Evolutionary conservation across 2,113 vertebrate genomes (phyloP).

Genomic region (Aphyosemion australe): DNA sequence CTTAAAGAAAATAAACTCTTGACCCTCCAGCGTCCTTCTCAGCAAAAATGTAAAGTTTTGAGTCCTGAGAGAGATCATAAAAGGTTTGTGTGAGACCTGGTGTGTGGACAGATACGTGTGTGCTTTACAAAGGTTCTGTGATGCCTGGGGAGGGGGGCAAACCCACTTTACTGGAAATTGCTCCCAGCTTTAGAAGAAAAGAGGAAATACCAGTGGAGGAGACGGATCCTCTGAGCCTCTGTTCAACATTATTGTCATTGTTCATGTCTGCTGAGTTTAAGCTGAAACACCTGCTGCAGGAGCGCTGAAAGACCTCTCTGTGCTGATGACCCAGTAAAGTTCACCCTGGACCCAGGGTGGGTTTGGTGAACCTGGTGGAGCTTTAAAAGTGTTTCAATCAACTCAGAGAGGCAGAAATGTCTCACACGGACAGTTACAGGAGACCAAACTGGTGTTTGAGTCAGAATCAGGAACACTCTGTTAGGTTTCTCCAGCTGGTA

Average conservation of each 20-base stretch:
- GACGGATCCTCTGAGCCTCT: constrained; percentile 63
- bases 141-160: constrained; percentile 11
- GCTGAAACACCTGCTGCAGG: constrained; percentile 71
- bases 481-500: constrained; percentile 19
- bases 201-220: constrained; percentile 70
- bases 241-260: constrained; percentile 66
- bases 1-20: too few relatives aligned
- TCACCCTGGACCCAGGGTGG: constrained; percentile 13
- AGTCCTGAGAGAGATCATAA: too few relatives aligned
- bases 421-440: background rate
- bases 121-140: too few relatives aligned
- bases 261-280: constrained; percentile 68
- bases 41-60: too few relatives aligned
- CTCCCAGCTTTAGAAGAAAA: constrained; percentile 70
- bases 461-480: constrained; percentile 18
- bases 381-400: too few relatives aligned
- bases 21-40: too few relatives aligned
- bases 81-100: background rate
- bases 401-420: constrained; percentile 22
- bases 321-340: constrained; percentile 34
- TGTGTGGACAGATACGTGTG: background rate
- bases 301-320: constrained; percentile 18
- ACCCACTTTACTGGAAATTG: constrained; percentile 59
- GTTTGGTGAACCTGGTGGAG: constrained; percentile 23
- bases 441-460: too few relatives aligned